phyloP scores from a whole-genome alignment of 1,140 invertebrate species.

The Tetranychus urticae region DNA sequence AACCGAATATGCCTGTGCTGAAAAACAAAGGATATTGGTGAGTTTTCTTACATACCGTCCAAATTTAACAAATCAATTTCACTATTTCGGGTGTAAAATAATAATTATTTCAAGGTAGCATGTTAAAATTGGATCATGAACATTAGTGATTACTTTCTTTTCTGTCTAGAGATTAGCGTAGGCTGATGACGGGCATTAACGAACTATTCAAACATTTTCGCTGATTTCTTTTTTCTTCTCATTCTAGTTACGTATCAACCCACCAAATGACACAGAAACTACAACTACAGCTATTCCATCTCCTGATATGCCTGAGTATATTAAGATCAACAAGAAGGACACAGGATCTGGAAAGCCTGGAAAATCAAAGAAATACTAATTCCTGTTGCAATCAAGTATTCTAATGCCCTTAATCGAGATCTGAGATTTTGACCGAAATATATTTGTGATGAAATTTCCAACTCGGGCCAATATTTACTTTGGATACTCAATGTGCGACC shows the following conservation, averaged over 20 bases:
- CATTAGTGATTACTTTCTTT: not conserved
- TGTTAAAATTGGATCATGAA: no score
- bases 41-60: not conserved
- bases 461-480: no score
- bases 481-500: no score
- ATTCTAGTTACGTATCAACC: slow-evolving; percentile 9
- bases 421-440: no score
- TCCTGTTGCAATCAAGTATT: no score
- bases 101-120: not conserved
- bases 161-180: not conserved
- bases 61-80: not conserved
- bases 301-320: slow-evolving; percentile 11
- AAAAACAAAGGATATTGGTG: slow-evolving; percentile 57
- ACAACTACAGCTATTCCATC: slow-evolving; percentile 8
- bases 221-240: not conserved
- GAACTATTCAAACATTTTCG: not conserved
- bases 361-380: not conserved
- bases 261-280: slow-evolving; percentile 5
- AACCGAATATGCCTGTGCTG: slow-evolving; percentile 51
- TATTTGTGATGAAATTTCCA: no score
- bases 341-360: not conserved
- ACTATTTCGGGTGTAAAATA: not conserved
- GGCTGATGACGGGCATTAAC: not conserved
- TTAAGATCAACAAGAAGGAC: slow-evolving; percentile 1
- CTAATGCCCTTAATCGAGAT: no score